Base-by-base conservation (phyloP, 2,888 invertebrate species). In the Hirtodrosophila cameraria region DNA sequence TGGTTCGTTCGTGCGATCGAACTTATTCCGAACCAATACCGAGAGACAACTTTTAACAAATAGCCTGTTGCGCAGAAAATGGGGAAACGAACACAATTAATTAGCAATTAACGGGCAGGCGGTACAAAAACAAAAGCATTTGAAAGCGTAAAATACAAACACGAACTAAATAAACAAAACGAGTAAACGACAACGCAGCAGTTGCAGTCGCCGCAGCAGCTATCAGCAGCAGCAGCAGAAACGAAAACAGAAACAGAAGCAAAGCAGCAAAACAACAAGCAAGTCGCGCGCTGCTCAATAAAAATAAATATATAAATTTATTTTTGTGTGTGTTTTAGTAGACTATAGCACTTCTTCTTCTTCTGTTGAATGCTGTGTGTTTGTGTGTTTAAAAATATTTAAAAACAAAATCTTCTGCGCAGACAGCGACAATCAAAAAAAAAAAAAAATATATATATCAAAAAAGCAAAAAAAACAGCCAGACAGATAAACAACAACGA, bases 281-380 rank as follows among this genome's bases (percentile, higher is more conserved):
- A 57, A 73, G 57, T 69, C 65, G 72, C 74, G 69, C 60, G 65
- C 52, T 50, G 59, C 41, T 52, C 43, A 59, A 57, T 36, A 53
- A 55, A 53, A 54, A 41, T 7, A 55, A 45, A 30, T n/a, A n/a
- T n/a, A 31, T 18, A 49, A 70, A 66, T 66, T 75, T 81, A 79
- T 79, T 83, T 80, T 75, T 77, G 71, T 83, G 77, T 70, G n/a
- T n/a, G n/a, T n/a, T n/a, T 81, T 78, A 75, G 73, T 15, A 57
- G 48, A 18, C 61, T 30, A 27, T 6, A 23, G 18, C 39, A 48
- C 18, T n/a, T 12, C 33, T 33, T 33, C 33, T 2, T 3, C 6
- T 6, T 23, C 35, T 38, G 36, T 46, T n/a, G n/a, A n/a, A 38
- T 50, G 35, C 41, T 52, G 36, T 39, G 43, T 27, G 33, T 11